phyloP scores from a whole-genome alignment of 1,140 invertebrate species.

The Stegodyphus mimosarum region DNA sequence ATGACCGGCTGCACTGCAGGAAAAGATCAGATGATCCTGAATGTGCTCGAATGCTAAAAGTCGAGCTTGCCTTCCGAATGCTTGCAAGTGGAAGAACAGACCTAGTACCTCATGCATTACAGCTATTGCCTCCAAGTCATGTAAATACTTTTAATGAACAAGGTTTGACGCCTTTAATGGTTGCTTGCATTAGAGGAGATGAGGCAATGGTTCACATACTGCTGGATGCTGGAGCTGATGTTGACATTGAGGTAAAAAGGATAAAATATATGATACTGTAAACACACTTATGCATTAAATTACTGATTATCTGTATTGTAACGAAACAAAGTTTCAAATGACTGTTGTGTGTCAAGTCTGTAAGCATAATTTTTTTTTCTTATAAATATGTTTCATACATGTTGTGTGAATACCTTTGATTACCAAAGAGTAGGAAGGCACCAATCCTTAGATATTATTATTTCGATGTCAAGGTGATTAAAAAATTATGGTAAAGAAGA shows the following conservation, averaged over 20 bases:
- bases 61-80: constrained; percentile 84
- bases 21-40: constrained; percentile 72
- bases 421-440: too few species aligned
- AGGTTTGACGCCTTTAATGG: constrained; percentile 84
- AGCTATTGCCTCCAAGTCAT: constrained; percentile 74
- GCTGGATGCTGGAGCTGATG: constrained; percentile 81
- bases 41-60: constrained; percentile 75
- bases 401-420: too few species aligned
- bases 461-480: too few species aligned
- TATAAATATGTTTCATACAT: too few species aligned
- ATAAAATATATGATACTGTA: too few species aligned
- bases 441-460: too few species aligned
- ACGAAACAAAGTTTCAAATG: too few species aligned
- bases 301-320: too few species aligned
- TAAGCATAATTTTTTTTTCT: too few species aligned
- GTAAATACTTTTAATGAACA: constrained; percentile 82
- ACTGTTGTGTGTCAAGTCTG: too few species aligned
- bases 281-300: too few species aligned
- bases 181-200: constrained; percentile 82
- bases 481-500: too few species aligned
- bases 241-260: constrained; percentile 76
- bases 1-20: constrained; percentile 63
- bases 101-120: constrained; percentile 80
- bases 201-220: constrained; percentile 78
- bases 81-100: constrained; percentile 81